These are phyloP conservation scores for Agonopterix alstromeriana DNA, from an alignment of 2,888 invertebrate species.

Conservation along the genomic window DNA sequence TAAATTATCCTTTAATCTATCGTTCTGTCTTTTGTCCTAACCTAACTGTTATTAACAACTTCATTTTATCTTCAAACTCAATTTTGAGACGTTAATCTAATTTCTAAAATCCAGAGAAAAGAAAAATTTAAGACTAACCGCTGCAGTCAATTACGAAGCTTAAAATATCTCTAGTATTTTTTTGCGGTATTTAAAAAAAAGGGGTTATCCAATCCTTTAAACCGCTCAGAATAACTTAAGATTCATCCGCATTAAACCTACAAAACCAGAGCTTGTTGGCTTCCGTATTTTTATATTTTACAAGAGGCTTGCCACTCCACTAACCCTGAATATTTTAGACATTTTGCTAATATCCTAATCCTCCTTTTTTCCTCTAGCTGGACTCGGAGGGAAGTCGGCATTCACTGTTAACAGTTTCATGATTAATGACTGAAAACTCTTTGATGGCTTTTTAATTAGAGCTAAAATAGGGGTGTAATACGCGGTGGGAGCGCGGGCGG, in stretches of 20 bases:
- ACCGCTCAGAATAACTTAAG: slow-evolving; percentile 64
- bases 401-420: slow-evolving; percentile 76
- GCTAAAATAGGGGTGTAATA: slow-evolving; percentile 74
- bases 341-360: slow-evolving; percentile 72
- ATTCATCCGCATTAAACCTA: slow-evolving; percentile 56
- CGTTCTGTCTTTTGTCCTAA: too few relatives aligned
- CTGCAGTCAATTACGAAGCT: slow-evolving; percentile 64
- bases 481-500: slow-evolving; percentile 35
- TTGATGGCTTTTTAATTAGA: slow-evolving; percentile 78
- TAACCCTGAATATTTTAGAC: slow-evolving; percentile 68
- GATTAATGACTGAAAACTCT: slow-evolving; percentile 77
- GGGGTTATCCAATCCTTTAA: slow-evolving; percentile 62
- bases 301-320: slow-evolving; percentile 57
- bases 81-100: not conserved
- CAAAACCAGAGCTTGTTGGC: slow-evolving; percentile 43
- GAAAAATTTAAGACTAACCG: slow-evolving; percentile 19
- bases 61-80: not conserved
- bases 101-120: not conserved
- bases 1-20: too few relatives aligned
- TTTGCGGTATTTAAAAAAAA: slow-evolving; percentile 48
- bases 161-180: slow-evolving; percentile 61
- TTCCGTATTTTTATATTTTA: slow-evolving; percentile 43
- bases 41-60: too few relatives aligned
- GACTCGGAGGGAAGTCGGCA: slow-evolving; percentile 62
- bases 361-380: slow-evolving; percentile 52